Evolutionary conservation across 2,888 invertebrate genomes (phyloP), one percentile per base, ranked within the genome.

Genomic region (Ophion obscuratus): DNA sequence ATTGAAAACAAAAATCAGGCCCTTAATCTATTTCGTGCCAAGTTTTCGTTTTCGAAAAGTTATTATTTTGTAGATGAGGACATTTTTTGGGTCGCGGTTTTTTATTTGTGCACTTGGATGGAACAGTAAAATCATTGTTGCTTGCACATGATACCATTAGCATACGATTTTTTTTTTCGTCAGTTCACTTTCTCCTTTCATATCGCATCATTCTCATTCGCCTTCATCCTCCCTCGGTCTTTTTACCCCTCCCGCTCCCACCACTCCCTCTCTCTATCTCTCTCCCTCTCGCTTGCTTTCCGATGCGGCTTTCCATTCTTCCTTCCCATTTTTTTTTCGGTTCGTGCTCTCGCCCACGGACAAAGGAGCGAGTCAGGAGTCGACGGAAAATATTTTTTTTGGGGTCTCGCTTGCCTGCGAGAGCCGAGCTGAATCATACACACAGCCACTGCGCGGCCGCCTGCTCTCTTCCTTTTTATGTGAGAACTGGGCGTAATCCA

Each of bases 341-440:
- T 73, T n/a, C 71, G 81, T 64, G 62, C 81, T 85, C 78, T 78
- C 67, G 68, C 81, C 73, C 71, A 57, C 62, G 81, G 67, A 85
- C 84, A 81, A 81, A 85, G 81, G 74, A 80, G 67, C 80, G 76
- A 81, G 81, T 84, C 84, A 77, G 67, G 67, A 84, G 81, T 84
- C 67, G 73, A 61, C 81, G 84, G 81, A 81, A 84, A 84, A 84
- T 81, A 84, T 66, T 47, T 76, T 84, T 84, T 73, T 67, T 27
- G 47, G 40, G 62, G 40, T 80, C 71, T 80, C 64, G 61, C 40
- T 17, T 20, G 14, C 36, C 53, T 20, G 71, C 57, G 71, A 59
- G 67, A 53, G 53, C 24, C 24, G 68, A 68, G 77, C 67, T 79
- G 47, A 78, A 83, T 74, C 83, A 68, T 64, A 83, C 83, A 74